phyloP scores from a whole-genome alignment of 2,113 vertebrate genomes.

The Holacanthus passer region DNA sequence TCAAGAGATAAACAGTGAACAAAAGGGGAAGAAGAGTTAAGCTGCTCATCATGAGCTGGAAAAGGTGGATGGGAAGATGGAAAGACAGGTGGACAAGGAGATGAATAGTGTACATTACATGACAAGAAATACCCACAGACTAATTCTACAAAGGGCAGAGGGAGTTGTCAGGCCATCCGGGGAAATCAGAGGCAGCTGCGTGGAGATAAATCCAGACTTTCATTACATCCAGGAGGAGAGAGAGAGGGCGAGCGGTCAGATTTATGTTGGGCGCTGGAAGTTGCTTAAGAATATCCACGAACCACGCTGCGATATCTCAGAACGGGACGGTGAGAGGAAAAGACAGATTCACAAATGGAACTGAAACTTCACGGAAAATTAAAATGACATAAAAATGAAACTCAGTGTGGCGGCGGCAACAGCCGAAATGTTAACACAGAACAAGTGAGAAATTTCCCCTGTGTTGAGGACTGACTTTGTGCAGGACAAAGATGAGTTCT shows the following conservation, averaged over 20 bases:
- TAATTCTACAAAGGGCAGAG: not conserved
- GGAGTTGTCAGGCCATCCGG: slow-evolving; percentile 7
- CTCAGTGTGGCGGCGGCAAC: not conserved
- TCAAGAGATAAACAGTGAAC: not conserved
- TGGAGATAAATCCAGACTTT: slow-evolving; percentile 43
- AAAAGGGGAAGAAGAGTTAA: not conserved
- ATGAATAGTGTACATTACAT: slow-evolving; percentile 8
- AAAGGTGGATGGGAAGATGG: not conserved
- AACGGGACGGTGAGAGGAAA: not conserved
- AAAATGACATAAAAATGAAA: slow-evolving; percentile 29
- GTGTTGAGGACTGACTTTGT: slow-evolving; percentile 27
- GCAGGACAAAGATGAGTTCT: slow-evolving; percentile 32
- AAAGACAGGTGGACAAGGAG: slow-evolving; percentile 2
- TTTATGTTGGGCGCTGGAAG: slow-evolving; percentile 3
- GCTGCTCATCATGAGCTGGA: not conserved
- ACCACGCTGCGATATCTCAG: not conserved
- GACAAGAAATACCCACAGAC: not conserved
- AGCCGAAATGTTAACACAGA: slow-evolving; percentile 7
- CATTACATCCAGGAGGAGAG: slow-evolving; percentile 17
- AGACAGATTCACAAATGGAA: slow-evolving; percentile 24
- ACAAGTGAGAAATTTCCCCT: slow-evolving; percentile 21
- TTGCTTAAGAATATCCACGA: slow-evolving; percentile 11
- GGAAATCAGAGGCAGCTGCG: slow-evolving; percentile 11
- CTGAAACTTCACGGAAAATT: slow-evolving; percentile 24
- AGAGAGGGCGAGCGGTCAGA: not conserved